Evolutionary conservation across 2,797 vertebrate species (phyloP), one percentile per base, ranked within the genome.

Genomic region (Hippopotamyrus pictus): DNA sequence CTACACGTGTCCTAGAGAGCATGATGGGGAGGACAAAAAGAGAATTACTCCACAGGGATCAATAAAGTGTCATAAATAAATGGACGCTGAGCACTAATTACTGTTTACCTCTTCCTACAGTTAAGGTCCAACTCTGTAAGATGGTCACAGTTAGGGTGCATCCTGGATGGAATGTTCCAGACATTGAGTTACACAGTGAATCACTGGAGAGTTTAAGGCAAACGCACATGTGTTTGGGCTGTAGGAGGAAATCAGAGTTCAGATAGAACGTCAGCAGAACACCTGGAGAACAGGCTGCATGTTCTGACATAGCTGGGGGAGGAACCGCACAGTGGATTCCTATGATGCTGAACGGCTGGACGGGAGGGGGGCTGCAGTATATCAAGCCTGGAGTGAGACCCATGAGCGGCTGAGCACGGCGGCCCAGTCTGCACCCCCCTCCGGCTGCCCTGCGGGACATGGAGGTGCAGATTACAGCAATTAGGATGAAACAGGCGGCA

Each of bases 401-500:
- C 46, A 29, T 7, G 46, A 50, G 19, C 22, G 22, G n/a, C 9
- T 4, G 25, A 6, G 22, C 84, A 41, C 50, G 3, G 7, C 51
- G 8, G 3, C 29, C 51, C 85, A 19, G 50, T 12, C 51, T 2
- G 1, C 14, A 1, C 29, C 51, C 12, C 50, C 51, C 37, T 8
- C 79, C 4, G 1, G 12, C 41, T 22, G 79, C 41, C 79, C 88
- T 57, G 90, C 91, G 91, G 93, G 92, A 92, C 91, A 89, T 90
- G 91, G 91, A 92, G 91, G 93, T 92, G 93, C 92, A 94, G 94
- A 96, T 95, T 93, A 93, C 17, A 90, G 73, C 90, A 93, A 96
- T 96, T 96, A 95, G 91, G 92, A 92, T 90, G 93, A 93, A 93
- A 90, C 91, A 91, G 90, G 92, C 94, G 94, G 95, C 94, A 93